A percentile compares a stretch with the other conserved stretches of the same genome.
Conservation (phyloP, 1,140 invertebrate genomes). For the Drosophila gunungcola region DNA sequence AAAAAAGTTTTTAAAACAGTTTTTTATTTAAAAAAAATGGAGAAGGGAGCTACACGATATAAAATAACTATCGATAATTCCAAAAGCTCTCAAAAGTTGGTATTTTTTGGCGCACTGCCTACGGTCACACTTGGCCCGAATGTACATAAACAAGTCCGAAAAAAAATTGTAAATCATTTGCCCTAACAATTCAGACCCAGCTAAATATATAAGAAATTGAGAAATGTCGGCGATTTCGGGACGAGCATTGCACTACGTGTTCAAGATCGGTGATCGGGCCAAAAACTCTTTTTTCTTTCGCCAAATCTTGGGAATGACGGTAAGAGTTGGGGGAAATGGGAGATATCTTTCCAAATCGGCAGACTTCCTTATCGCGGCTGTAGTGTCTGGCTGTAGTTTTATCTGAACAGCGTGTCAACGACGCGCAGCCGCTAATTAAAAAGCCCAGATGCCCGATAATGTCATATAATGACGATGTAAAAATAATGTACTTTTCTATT, state of each 20-base stretch:
- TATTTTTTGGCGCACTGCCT: not conserved
- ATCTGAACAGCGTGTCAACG: slow-evolving; percentile 33
- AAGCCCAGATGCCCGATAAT: slow-evolving; percentile 41
- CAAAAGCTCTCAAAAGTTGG: not conserved
- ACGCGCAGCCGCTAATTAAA: slow-evolving; percentile 46
- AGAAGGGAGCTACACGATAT: not conserved
- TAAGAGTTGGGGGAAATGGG: slow-evolving; percentile 83
- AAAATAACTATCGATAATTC: not conserved
- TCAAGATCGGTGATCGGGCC: slow-evolving; percentile 95
- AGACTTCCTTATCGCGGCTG: slow-evolving; percentile 30
- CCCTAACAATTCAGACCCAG: not conserved
- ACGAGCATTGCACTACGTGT: slow-evolving; percentile 96
- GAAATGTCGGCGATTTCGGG: slow-evolving; percentile 63
- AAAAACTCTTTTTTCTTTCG: slow-evolving; percentile 94
- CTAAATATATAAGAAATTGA: too few relatives aligned
- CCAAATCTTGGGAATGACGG: slow-evolving; percentile 97
- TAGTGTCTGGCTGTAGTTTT: slow-evolving; percentile 22
- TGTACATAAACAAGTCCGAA: slow-evolving; percentile 9
- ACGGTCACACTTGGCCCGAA: not conserved
- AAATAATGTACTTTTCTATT: not conserved
- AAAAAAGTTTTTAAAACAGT: too few relatives aligned
- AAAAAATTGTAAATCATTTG: not conserved
- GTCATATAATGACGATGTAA: slow-evolving; percentile 36
- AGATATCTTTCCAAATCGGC: slow-evolving; percentile 5
- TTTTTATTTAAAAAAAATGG: too few relatives aligned